Evolutionary conservation across 2,888 invertebrate genomes (phyloP).

Genomic region (Dryobota labecula): DNA sequence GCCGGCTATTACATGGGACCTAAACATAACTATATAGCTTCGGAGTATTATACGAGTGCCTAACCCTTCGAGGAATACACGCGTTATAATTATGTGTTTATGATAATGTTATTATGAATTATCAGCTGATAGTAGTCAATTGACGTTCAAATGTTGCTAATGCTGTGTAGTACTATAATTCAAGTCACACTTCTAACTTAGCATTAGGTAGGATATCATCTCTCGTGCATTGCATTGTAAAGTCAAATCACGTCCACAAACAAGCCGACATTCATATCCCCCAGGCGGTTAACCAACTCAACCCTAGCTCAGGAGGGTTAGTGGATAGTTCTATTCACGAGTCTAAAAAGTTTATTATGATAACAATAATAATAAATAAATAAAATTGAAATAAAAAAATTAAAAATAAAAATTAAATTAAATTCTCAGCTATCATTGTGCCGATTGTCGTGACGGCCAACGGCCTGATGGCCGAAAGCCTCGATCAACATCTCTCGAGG

Average conservation of each 20-base stretch:
- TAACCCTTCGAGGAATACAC: no score
- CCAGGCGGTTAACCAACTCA: constrained; percentile 10
- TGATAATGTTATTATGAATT: neutral
- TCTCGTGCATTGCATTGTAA: constrained; percentile 1
- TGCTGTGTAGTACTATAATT: neutral
- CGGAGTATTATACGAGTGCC: no score
- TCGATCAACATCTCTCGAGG: no score
- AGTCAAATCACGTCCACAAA: constrained; percentile 41
- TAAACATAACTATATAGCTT: no score
- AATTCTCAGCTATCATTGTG: no score
- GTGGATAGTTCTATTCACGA: neutral
- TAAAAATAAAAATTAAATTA: no score
- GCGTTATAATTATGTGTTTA: no score
- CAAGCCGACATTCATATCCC: constrained; percentile 30
- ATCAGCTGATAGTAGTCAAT: neutral
- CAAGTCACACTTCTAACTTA: neutral
- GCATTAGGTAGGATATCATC: constrained; percentile 2
- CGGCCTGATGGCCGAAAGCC: no score
- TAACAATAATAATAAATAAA: no score
- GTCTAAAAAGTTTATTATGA: neutral
- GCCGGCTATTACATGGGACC: no score
- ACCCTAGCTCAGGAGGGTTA: neutral
- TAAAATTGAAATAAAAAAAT: no score
- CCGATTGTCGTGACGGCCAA: no score
- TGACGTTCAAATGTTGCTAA: neutral